Conservation (phyloP, 92 coral and sea anemone genomes). For the Parazoanthus darwini region DNA sequence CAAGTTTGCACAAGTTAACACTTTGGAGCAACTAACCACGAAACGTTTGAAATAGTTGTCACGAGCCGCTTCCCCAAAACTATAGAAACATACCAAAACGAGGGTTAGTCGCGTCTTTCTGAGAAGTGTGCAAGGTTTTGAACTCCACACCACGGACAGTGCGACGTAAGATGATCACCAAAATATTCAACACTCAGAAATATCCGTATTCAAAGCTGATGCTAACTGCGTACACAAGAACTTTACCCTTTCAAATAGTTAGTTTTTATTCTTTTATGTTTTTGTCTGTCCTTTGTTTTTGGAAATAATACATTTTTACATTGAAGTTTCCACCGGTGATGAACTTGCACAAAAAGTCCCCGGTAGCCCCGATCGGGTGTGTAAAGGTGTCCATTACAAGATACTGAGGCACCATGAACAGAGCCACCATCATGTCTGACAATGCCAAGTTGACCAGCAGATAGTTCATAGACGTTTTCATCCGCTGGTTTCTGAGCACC, state of each 20-base stretch:
- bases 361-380: conserved; percentile 52
- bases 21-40: no score
- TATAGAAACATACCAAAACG: no score
- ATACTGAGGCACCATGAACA: conserved; percentile 48
- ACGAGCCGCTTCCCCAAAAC: no score
- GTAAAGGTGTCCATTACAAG: conserved; percentile 39
- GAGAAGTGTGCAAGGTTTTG: no score
- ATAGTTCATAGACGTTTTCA: conserved; percentile 6
- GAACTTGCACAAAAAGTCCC: conserved; percentile 55
- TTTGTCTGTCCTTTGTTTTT: neutral
- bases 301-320: neutral
- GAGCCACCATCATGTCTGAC: conserved; percentile 51
- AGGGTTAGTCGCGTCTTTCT: no score
- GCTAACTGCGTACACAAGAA: neutral
- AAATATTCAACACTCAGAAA: no score
- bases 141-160: no score
- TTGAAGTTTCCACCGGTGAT: conserved; percentile 54
- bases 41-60: no score
- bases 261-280: neutral
- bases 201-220: no score
- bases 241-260: no score
- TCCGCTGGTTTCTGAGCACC: neutral
- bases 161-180: no score
- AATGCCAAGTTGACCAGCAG: conserved; percentile 45
- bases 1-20: neutral